Base-by-base conservation (phyloP, 2,797 vertebrate species). In the Microchirus variegatus region DNA sequence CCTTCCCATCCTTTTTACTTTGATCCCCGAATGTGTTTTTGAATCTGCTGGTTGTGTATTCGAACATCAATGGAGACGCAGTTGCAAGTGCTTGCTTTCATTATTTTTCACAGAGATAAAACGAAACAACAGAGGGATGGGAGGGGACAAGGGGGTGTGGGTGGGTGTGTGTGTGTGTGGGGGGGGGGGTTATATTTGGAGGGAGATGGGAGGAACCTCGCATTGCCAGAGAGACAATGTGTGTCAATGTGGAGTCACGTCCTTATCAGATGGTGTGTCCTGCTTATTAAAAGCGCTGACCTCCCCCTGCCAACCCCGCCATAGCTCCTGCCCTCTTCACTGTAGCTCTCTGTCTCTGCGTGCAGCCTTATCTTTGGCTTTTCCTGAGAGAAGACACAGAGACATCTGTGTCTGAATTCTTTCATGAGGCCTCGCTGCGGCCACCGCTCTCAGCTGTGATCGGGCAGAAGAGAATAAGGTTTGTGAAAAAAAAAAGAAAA, bases 21-120 rank as follows among this genome's bases (percentile, higher is more conserved):
- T 97, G 95, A 97, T 97, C 95, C 94, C 88, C 82, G 91, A 92
- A 89, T 92, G 91, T 94, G 85, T 91, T 92, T 90, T 94, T 95
- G 94, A 95, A 95, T 93, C 93, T 91, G 88, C 94, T 94, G 94
- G 94, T 95, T 95, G 94, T 95, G 93, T 95, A 93, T 95, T 95
- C 77, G 73, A 94, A 96, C 95, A 96, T 97, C 95, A 97, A 94
- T 95, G 90, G 92, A 94, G 94, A 93, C 88, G 89, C 85, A 76
- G 88, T 93, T 93, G 93, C 92, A 90, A 94, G 92, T 93, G 93
- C 93, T 93, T 93, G 93, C 93, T 95, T 96, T 95, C 94, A 96
- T 96, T 95, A 95, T 97, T 94, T 95, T 94, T 92, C 91, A 88
- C 91, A 91, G 91, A 95, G 95, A 96, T 95, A 92, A 95, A 94